Percentiles rank a stretch among this genome's conserved stretches.
Evolutionary conservation across 2,797 vertebrate genomes (phyloP).

Genomic region (Ciconia nigra): DNA sequence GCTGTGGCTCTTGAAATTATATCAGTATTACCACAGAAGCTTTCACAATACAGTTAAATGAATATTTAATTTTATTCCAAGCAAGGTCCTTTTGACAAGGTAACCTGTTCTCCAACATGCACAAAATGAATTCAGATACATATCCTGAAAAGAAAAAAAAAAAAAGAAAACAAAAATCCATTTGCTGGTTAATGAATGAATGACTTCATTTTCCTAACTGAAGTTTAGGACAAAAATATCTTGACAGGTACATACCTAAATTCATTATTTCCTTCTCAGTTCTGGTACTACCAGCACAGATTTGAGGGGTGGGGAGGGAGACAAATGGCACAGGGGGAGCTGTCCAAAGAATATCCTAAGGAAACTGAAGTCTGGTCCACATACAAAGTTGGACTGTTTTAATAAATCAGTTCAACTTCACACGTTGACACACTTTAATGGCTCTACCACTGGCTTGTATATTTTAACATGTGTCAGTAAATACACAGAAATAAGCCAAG

Average conservation of each 20-base stretch:
- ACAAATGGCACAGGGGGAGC: not conserved
- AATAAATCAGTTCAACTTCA: slow-evolving; percentile 10
- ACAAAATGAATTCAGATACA: not conserved
- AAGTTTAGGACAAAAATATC: not conserved
- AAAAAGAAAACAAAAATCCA: not conserved
- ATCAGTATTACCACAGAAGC: slow-evolving; percentile 13
- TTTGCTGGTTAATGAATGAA: not conserved
- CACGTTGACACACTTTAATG: slow-evolving; percentile 12
- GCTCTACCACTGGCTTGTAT: slow-evolving; percentile 23
- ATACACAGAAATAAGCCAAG: slow-evolving; percentile 37
- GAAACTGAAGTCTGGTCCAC: not conserved
- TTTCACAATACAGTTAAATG: slow-evolving; percentile 22
- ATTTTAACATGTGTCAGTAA: slow-evolving; percentile 30
- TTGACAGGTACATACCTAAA: not conserved
- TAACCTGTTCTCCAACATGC: not conserved
- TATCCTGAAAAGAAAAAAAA: not conserved
- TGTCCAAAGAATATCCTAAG: not conserved
- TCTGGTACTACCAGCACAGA: not conserved
- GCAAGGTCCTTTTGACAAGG: not conserved
- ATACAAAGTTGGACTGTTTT: not conserved
- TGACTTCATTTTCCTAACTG: not conserved
- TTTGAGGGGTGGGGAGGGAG: not conserved
- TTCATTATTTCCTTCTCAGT: not conserved
- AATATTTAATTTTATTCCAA: slow-evolving; percentile 22
- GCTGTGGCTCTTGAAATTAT: not conserved